These are phyloP conservation scores for Xerus inauris DNA, from an alignment of 2,113 vertebrate species.

Conservation along the genomic window DNA sequence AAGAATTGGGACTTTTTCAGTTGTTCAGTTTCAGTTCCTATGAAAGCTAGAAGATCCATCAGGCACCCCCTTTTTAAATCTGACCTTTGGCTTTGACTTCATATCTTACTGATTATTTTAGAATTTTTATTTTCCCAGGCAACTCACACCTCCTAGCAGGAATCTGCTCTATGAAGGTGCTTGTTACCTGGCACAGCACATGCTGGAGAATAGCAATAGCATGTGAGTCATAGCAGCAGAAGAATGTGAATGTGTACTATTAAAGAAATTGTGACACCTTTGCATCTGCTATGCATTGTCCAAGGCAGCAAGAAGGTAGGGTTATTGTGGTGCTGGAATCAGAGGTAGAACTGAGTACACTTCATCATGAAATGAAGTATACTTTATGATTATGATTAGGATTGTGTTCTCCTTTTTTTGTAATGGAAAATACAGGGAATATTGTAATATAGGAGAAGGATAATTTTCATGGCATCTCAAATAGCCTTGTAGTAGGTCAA, in stretches of 20 bases:
- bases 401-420: neutral
- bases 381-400: neutral
- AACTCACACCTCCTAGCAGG: too few relatives aligned
- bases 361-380: slow-evolving; percentile 62
- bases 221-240: neutral
- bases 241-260: neutral
- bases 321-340: neutral
- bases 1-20: too few relatives aligned
- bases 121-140: too few relatives aligned
- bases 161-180: too few relatives aligned
- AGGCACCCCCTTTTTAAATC: too few relatives aligned
- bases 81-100: too few relatives aligned
- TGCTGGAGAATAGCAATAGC: fast-evolving
- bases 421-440: neutral
- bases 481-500: neutral
- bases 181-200: too few relatives aligned
- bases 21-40: too few relatives aligned
- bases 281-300: too few relatives aligned
- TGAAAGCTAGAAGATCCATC: too few relatives aligned
- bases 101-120: too few relatives aligned
- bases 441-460: too few relatives aligned
- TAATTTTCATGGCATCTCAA: neutral
- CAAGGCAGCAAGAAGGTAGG: fast-evolving
- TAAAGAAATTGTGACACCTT: neutral
- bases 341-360: neutral